A percentile compares a stretch with the other conserved stretches of the same genome.
phyloP scores from a whole-genome alignment of 2,797 vertebrate species.

The Melanotaenia boesemani region DNA sequence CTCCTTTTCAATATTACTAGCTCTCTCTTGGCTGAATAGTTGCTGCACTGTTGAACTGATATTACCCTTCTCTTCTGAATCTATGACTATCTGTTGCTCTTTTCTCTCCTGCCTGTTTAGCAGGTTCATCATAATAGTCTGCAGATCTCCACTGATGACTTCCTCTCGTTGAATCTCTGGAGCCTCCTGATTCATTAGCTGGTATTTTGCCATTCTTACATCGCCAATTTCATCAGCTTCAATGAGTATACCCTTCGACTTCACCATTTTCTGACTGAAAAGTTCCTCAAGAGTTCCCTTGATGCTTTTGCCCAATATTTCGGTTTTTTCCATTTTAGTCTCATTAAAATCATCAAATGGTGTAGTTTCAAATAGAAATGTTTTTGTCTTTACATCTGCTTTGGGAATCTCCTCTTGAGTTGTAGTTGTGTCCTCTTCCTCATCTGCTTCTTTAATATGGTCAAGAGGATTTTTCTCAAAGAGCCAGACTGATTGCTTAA shows the following conservation, averaged over 20 bases:
- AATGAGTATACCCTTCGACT: conserved; percentile 90
- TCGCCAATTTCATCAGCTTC: conserved; percentile 93
- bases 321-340: conserved; percentile 82
- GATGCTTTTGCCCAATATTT: conserved; percentile 91
- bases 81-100: conserved; percentile 84
- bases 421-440: conserved; percentile 60
- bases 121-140: conserved; percentile 91
- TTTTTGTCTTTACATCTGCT: conserved; percentile 91
- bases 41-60: conserved; percentile 88
- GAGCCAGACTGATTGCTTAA: conserved; percentile 92
- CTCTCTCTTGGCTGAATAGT: conserved; percentile 85
- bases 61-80: conserved; percentile 91
- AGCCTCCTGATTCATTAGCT: conserved; percentile 89
- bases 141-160: conserved; percentile 88
- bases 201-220: conserved; percentile 94
- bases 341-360: conserved; percentile 91
- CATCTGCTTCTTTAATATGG: conserved; percentile 86
- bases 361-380: conserved; percentile 95
- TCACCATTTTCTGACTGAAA: conserved; percentile 89
- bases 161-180: conserved; percentile 93
- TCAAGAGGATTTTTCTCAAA: conserved; percentile 93
- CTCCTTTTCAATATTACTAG: conserved; percentile 84
- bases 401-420: conserved; percentile 86
- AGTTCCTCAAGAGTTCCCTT: conserved; percentile 92
- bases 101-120: conserved; percentile 83